Base-by-base conservation (phyloP, 2,888 invertebrate genomes). In the Amorpha juglandis region DNA sequence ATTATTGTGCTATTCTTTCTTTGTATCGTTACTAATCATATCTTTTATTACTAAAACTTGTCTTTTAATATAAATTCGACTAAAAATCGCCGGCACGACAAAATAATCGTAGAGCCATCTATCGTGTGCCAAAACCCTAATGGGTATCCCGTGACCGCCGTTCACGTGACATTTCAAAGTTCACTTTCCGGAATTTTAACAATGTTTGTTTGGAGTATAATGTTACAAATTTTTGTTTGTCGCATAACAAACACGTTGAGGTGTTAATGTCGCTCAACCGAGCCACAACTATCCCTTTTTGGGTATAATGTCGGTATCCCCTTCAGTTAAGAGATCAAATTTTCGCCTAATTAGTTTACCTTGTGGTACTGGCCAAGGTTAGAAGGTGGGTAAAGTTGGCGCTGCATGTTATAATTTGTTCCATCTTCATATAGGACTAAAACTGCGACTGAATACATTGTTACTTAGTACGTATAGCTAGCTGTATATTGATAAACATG, bases 131-230 rank as follows among this genome's bases (percentile, higher is more conserved):
- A 19, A 58, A 19, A 58, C 19, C 58, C 58, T 58, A 38, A 58
- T 4, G 11, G 35, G 16, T 6, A 58, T 14, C 11, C 42, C 19
- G 12, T 42, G 58, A 38, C 58, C 42, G 21, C 53, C 45, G 65
- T 21, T 45, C 50, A 19, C 19, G 69, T 69, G 72, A 73, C 71
- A 72, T 72, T 74, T 75, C 72, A 72, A 74, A 76, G 69, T 63
- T 66, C 38, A 12, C 35, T 62, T 62, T 66, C 12, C 21, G 33
- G 62, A 66, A 50, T 62, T 62, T 50, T 68, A 16, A 50, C 45
- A 63, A 12, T 45, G 47, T 62, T 68, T 58, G 47, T 38, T 42
- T n/a, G 42, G 62, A 27, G 52, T 55, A 51, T 51, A 58, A 53
- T 53, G 63, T 50, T 35, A 21, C 48, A 27, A 38, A 58, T 63